A percentile compares a stretch with the other conserved stretches of the same genome.
Evolutionary conservation across 2,797 vertebrate species (phyloP).

Genomic region (Schizothorax lantsangensis): DNA sequence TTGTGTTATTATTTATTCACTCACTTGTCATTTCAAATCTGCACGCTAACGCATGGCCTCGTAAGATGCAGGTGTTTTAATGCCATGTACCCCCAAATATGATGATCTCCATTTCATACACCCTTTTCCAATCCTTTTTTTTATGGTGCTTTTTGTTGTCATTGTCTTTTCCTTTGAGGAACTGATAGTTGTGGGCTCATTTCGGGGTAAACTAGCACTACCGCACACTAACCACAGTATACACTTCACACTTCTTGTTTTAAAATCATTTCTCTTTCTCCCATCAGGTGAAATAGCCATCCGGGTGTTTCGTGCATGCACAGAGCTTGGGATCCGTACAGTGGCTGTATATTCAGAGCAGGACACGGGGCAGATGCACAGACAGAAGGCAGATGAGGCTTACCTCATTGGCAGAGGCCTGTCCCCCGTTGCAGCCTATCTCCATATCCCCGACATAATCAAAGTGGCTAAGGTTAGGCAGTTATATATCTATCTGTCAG

Average conservation of each 20-base stretch:
- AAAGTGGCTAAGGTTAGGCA: conserved; percentile 88
- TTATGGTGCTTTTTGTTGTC: not conserved
- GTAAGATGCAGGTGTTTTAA: not conserved
- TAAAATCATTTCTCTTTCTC: not conserved
- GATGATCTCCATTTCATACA: not conserved
- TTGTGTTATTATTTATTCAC: not conserved
- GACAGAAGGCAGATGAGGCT: conserved; percentile 94
- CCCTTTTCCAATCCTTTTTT: not conserved
- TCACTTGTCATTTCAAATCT: not conserved
- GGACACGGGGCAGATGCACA: conserved; percentile 94
- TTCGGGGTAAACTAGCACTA: not conserved
- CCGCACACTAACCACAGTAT: not conserved
- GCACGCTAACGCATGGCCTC: not conserved
- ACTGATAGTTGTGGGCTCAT: not conserved
- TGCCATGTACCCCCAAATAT: not conserved
- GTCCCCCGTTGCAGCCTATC: conserved; percentile 89
- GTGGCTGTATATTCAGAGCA: conserved; percentile 94
- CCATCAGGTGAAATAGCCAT: conserved; percentile 91
- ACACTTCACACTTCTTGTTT: conserved; percentile 7
- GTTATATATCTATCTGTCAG: conserved; percentile 1
- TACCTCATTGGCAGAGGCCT: conserved; percentile 92
- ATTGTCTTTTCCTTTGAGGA: not conserved
- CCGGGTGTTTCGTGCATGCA: conserved; percentile 93
- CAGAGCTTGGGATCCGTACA: conserved; percentile 91
- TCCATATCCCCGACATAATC: conserved; percentile 93